Percentiles rank a stretch among this genome's conserved stretches.
These are phyloP conservation scores for Tribolium madens DNA, from an alignment of 1,140 invertebrate genomes.

Conservation along the genomic window DNA sequence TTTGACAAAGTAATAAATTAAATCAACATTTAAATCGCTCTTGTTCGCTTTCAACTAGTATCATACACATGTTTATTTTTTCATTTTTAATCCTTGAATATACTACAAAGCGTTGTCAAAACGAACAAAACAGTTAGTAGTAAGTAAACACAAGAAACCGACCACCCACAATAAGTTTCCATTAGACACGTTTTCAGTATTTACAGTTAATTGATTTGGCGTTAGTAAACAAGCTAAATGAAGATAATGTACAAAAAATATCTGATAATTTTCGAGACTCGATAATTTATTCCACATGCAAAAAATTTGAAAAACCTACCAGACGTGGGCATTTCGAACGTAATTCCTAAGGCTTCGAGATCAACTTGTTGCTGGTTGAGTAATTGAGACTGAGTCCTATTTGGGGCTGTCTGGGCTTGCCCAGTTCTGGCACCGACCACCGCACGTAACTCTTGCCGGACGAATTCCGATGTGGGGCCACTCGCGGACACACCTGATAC, in stretches of 20 bases:
- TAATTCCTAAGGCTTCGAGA: constrained; percentile 76
- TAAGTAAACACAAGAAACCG: too few species aligned
- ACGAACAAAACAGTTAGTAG: too few species aligned
- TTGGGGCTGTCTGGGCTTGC: constrained; percentile 60
- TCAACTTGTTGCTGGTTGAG: constrained; percentile 65
- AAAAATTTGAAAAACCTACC: constrained; percentile 66
- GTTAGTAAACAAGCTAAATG: not conserved
- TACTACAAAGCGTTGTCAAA: too few species aligned
- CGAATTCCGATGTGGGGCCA: constrained; percentile 80
- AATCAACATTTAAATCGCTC: too few species aligned
- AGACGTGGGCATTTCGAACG: constrained; percentile 75
- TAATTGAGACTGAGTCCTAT: constrained; percentile 50
- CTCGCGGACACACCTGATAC: constrained; percentile 60
- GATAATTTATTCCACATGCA: not conserved
- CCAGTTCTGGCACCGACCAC: constrained; percentile 86
- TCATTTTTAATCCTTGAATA: too few species aligned
- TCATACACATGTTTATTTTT: too few species aligned
- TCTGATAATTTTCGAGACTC: constrained; percentile 6
- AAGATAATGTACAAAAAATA: constrained; percentile 43
- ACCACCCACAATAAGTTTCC: too few species aligned
- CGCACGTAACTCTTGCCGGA: constrained; percentile 88
- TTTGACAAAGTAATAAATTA: too few species aligned
- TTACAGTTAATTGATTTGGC: not conserved
- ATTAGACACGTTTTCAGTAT: not conserved
- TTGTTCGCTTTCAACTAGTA: too few species aligned